Evolutionary conservation across 2,888 invertebrate species (phyloP).

Genomic region (Calephelis perditalis): DNA sequence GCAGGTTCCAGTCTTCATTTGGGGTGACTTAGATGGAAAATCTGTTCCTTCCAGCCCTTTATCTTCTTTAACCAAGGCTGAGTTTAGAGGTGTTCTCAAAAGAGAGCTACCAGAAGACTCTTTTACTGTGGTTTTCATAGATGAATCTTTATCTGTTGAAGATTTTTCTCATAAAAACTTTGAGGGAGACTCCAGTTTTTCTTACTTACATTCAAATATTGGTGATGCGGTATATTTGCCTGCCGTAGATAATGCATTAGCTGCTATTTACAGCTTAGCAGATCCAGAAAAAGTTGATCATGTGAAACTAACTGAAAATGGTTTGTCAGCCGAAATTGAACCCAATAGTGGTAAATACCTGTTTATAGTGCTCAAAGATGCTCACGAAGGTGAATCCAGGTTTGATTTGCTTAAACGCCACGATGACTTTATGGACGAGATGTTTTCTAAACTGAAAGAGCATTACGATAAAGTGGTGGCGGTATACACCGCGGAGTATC

Average conservation of each 20-base stretch:
- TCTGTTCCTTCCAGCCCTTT: slow-evolving; percentile 51
- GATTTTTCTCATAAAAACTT: slow-evolving; percentile 73
- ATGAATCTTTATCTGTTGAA: slow-evolving; percentile 76
- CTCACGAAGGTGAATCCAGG: slow-evolving; percentile 73
- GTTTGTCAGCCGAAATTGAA: slow-evolving; percentile 49
- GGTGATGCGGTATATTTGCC: slow-evolving; percentile 74
- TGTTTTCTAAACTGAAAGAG: slow-evolving; percentile 65
- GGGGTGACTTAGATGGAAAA: slow-evolving; percentile 62
- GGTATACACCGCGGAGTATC: slow-evolving; percentile 76
- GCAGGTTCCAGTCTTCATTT: slow-evolving; percentile 79
- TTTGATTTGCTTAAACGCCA: slow-evolving; percentile 77
- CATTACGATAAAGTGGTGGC: slow-evolving; percentile 68
- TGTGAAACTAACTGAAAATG: slow-evolving; percentile 57
- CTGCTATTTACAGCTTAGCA: slow-evolving; percentile 71
- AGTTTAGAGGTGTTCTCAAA: slow-evolving; percentile 54
- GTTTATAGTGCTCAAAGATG: slow-evolving; percentile 78
- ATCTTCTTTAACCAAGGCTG: slow-evolving; percentile 39
- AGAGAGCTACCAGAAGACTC: slow-evolving; percentile 52
- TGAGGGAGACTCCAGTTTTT: slow-evolving; percentile 53
- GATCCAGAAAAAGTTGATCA: slow-evolving; percentile 52
- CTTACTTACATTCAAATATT: slow-evolving; percentile 54
- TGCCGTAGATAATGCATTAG: slow-evolving; percentile 79
- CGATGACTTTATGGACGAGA: slow-evolving; percentile 77
- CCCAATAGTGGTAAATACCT: slow-evolving; percentile 68
- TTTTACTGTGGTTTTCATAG: slow-evolving; percentile 71